Base-by-base conservation (phyloP, 2,888 invertebrate species). In the Patella depressa region DNA sequence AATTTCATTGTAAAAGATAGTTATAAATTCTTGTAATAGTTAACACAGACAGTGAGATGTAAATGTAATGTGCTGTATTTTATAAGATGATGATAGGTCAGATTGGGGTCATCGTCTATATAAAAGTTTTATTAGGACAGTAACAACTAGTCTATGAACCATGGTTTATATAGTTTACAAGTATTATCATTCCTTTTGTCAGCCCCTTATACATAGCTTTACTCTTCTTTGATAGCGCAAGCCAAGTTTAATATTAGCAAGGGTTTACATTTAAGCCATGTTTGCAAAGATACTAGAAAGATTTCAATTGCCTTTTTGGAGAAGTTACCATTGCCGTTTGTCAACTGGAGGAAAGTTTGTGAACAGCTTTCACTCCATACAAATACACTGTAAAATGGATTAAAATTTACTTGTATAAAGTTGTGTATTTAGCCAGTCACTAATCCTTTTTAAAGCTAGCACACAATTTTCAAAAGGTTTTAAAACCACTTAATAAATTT, bases 251-350 rank as follows among this genome's bases (percentile, higher is more conserved):
- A 65, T 65, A 65, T 65, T 65, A 65, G 65, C 65, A 19, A 19
- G 19, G 65, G 19, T 24, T 65, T 24, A 15, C 17, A 14, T 24
- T 24, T 65, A 65, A 65, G 65, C 65, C 65, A 65, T 65, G 65
- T 65, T 65, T 65, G 24, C 65, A 19, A 19, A 65, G 65, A 65
- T 65, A 65, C 65, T 65, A 19, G 11, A 65, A 65, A 65, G 65
- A 65, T 65, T 65, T 65, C 65, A 65, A 65, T 65, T 65, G 65
- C 65, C 65, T 65, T 65, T 65, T 65, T 65, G 19, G 65, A 65
- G 24, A 65, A 24, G 65, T 65, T 65, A 24, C 65, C 65, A 65
- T 65, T 24, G 19, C 24, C 24, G 65, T 65, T 65, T 65, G 19
- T 65, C 65, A 65, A 65, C 24, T 65, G 19, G 65, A 19, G 11